These are phyloP conservation scores for Coracias cyanogaster DNA, from an alignment of 2,797 vertebrate species.

Conservation along the genomic window DNA sequence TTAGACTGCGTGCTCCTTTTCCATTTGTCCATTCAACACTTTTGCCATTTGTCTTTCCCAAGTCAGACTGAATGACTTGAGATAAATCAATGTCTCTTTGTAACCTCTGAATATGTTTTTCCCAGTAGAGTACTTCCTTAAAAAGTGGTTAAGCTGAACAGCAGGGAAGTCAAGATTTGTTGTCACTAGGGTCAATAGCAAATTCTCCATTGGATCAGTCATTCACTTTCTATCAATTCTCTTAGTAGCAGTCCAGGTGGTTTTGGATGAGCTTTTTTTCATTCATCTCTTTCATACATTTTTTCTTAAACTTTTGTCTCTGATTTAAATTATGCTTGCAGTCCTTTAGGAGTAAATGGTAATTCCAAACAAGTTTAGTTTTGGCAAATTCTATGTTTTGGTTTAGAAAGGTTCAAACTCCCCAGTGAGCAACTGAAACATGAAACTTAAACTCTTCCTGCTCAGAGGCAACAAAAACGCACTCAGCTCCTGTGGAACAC, in stretches of 20 bases:
- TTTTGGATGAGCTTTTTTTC: neutral
- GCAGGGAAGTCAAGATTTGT: neutral
- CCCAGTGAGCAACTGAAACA: neutral
- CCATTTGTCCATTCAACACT: neutral
- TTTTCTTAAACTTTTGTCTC: neutral
- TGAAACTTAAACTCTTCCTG: neutral
- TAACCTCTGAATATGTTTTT: neutral
- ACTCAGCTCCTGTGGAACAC: neutral
- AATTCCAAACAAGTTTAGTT: neutral
- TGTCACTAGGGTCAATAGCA: neutral
- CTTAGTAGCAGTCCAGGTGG: neutral
- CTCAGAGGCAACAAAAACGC: neutral
- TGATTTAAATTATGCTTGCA: neutral
- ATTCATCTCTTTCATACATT: neutral
- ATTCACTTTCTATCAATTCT: neutral
- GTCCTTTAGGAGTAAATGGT: neutral
- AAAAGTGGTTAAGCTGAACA: neutral
- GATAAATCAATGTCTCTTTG: slow-evolving; percentile 39
- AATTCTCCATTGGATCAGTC: neutral
- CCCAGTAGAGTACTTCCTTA: neutral
- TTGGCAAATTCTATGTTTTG: neutral
- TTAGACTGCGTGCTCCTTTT: neutral
- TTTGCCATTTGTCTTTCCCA: slow-evolving; percentile 37
- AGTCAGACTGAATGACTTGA: neutral
- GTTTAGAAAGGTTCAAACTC: neutral